Conservation (phyloP, 2,797 vertebrate genomes). For the Limnodromus scolopaceus region DNA sequence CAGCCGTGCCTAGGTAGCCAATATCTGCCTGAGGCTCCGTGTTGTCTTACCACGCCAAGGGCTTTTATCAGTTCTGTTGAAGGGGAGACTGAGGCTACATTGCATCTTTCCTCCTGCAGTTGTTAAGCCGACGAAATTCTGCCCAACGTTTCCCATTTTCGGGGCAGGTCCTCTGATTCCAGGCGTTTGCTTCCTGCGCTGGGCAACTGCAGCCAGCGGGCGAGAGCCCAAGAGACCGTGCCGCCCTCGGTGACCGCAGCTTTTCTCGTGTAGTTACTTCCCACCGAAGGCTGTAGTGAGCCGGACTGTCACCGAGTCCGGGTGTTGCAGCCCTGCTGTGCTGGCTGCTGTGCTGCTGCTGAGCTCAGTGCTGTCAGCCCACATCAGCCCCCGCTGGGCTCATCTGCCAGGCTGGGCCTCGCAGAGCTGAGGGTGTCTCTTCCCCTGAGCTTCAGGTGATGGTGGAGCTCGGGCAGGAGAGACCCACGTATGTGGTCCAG, state of each 20-base stretch:
- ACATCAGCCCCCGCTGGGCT: rapidly evolving
- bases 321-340: not conserved
- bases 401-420: not conserved
- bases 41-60: not conserved
- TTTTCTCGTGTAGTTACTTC: not conserved
- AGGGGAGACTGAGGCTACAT: not conserved
- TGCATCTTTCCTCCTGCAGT: not conserved
- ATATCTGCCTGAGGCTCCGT: rapidly evolving
- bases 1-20: not conserved
- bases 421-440: not conserved
- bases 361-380: not conserved
- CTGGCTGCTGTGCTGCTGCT: not conserved
- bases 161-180: not conserved
- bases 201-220: not conserved
- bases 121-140: not conserved
- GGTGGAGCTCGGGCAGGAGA: not conserved
- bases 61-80: not conserved
- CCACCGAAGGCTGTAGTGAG: not conserved
- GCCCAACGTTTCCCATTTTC: not conserved
- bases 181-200: not conserved
- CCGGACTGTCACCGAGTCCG: not conserved
- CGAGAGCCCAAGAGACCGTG: not conserved
- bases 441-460: not conserved
- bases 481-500: rapidly evolving
- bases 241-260: rapidly evolving